Base-by-base conservation (phyloP, 2,888 invertebrate species). In the Caenorhabditis sp. region DNA sequence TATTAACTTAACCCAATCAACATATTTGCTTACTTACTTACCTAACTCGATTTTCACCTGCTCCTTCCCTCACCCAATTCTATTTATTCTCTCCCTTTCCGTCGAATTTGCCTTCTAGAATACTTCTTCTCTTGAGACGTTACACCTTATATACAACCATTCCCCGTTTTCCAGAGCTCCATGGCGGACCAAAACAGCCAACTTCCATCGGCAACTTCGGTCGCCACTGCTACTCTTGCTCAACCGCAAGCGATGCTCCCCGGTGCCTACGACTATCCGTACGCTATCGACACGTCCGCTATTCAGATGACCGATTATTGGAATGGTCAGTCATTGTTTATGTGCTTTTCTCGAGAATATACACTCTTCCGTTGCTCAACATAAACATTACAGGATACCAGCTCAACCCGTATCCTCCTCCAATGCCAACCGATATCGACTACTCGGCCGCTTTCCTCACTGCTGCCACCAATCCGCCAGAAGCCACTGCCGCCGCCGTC, bases 101-200 rank as follows among this genome's bases (percentile, higher is more conserved):
- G 37, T 47, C 40, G 58, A 60, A 9, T 60, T 60, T 28, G 32
- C 24, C 37, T 20, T 35, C 37, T n/a, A n/a, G n/a, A n/a, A n/a
- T n/a, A 18, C 62, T 28, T 65, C 8, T 62, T 22, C 26, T 18
- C 32, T n/a, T 47, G 18, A n/a, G n/a, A n/a, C 61, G 15, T 40
- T 53, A 68, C 24, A 37, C 18, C 65, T 56, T 26, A n/a, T n/a
- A n/a, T n/a, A 32, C n/a, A 35, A 26, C 35, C 18, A 53, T 18
- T 37, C 32, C 15, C 44, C n/a, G n/a, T 5, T 40, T 62, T 71
- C 22, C 44, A 62, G 62, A 37, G 18, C 61, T 15, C 18, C 32
- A 79, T 80, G 80, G 53, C 80, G 55, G 80, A 80, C 24, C 80
- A 58, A 32, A 71, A 71, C 53, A 60, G 71, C 67, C 69, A 68